Base-by-base conservation (phyloP, 2,888 invertebrate genomes). In the Calephelis perditalis region DNA sequence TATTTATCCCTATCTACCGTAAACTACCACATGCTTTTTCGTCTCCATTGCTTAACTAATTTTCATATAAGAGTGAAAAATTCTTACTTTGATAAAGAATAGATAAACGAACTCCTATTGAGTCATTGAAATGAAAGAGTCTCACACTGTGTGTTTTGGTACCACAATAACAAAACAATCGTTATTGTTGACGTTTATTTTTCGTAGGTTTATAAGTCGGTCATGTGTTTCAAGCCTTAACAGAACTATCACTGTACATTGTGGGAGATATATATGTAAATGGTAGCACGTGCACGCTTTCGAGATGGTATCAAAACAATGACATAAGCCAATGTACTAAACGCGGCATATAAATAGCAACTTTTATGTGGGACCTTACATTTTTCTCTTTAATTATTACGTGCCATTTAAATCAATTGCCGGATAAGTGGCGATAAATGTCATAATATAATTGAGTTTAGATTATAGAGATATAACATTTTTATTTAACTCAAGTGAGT, bases 241-340 rank as follows among this genome's bases (percentile, higher is more conserved):
- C 10, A 26, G 15, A 7, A 26, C 49, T 26, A 49, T 26, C 49
- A 49, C 49, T 49, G 35, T 35, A 52, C 15, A 35, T 49, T 26
- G 1, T 52, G 5, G 36, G 54, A 54, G 36, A 54, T 54, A 5
- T 52, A 54, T 49, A 49, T 49, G 49, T 8, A 49, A 54, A 54
- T 54, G n/a, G 11, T 54, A 36, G 36, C 54, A 54, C 54, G 54
- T 54, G 54, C 36, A 36, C 54, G 54, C 54, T 54, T 54, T 54
- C 54, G n/a, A 54, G 54, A 54, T 54, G 54, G 54, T 54, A 54
- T 54, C 36, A n/a, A 54, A 54, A 7, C 26, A 54, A 54, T 52
- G 52, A 36, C 52, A 54, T 36, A 54, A 54, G 52, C 36, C 5
- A 2, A 40, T 40, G 8, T 40, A 40, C 8, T 40, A 40, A 36